Evolutionary conservation across 2,888 invertebrate genomes (phyloP).

Genomic region (Diachrysia chrysitis): DNA sequence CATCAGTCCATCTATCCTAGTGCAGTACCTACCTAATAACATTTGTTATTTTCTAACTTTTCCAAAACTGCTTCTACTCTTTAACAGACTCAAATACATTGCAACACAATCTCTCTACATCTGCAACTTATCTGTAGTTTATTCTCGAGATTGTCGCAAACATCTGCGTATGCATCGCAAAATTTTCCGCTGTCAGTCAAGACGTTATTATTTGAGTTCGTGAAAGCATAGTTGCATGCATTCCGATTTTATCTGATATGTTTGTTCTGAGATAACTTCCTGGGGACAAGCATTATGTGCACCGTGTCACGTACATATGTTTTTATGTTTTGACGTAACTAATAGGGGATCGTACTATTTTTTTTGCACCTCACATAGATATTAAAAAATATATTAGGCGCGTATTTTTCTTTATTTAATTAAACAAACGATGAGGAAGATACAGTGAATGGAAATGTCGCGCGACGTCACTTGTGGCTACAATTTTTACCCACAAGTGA

Average conservation of each 20-base stretch:
- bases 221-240: constrained; percentile 43
- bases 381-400: no score
- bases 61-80: neutral
- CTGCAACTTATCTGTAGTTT: neutral
- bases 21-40: no score
- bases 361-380: no score
- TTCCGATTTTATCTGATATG: constrained; percentile 37
- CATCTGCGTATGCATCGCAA: constrained; percentile 14
- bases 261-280: constrained; percentile 20
- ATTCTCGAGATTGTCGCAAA: neutral
- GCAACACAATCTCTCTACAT: neutral
- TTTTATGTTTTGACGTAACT: neutral
- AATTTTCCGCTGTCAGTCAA: constrained; percentile 39
- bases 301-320: neutral
- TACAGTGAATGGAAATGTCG: no score
- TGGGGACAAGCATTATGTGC: neutral
- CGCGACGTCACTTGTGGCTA: no score
- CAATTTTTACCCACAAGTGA: no score
- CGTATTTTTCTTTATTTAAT: no score
- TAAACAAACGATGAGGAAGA: no score
- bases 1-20: no score
- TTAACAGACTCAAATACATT: neutral
- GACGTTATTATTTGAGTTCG: constrained; percentile 32
- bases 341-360: no score
- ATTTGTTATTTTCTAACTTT: no score